Base-by-base conservation (phyloP, 2,888 invertebrate genomes). In the Tryphoninae sp. region DNA sequence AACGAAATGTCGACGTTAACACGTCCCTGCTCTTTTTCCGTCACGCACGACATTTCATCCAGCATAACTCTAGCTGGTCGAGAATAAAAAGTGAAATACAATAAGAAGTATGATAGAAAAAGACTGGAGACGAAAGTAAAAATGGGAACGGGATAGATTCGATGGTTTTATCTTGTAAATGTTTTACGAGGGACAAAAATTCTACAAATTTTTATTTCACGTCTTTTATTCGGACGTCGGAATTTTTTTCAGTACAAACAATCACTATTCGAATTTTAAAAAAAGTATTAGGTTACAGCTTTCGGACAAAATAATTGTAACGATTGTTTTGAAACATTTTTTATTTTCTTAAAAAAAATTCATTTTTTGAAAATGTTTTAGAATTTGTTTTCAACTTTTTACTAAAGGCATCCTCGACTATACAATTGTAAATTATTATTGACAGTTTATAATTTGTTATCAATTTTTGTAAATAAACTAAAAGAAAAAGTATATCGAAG, bases 111-210 rank as follows among this genome's bases (percentile, higher is more conserved):
- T 19, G 40, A 16, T 9, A 42, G 2, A 58, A 58, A n/a, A n/a
- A 22, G 42, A 7, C n/a, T 19, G 7, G n/a, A 62, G 22, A 2
- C 23, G 9, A 19, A 19, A 26, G 53, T 51, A 40, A 67, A 45
- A 49, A 49, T 11, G 33, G 40, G 19, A 23, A n/a, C 61, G 22
- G 13, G 33, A 19, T 16, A 55, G n/a, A n/a, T 69, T 69, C 26
- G 33, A 53, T 40, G 13, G 4, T 42, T 23, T 40, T 23, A 45
- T 53, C 3, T 26, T 42, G 19, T 62, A 9, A 77, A 69, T 69
- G 26, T 69, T 69, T 77, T 55, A 62, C 22, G 69, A 53, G 13
- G n/a, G 9, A 23, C n/a, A 45, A 9, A 40, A 51, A 33, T 26
- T 51, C 16, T 61, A 8, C n/a, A 13, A 1, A 7, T 6, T 33